Evolutionary conservation across 2,888 invertebrate species (phyloP).

Genomic region (Biston stratarius): DNA sequence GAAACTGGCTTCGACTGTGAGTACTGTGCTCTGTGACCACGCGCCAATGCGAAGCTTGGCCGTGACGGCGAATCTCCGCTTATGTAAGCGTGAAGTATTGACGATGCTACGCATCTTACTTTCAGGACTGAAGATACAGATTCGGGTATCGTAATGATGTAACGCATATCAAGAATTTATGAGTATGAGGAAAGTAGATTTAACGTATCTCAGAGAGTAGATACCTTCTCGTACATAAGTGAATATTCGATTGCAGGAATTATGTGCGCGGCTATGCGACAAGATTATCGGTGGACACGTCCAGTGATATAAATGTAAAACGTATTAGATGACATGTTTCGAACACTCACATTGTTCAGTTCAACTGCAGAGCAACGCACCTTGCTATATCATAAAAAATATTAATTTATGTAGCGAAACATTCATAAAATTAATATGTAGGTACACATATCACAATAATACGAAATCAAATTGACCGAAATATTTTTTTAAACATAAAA

Average conservation of each 20-base stretch:
- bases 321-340: no score
- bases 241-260: background rate
- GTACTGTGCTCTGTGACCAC: constrained; percentile 23
- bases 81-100: constrained; percentile 52
- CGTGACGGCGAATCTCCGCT: constrained; percentile 41
- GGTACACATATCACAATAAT: no score
- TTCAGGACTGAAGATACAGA: constrained; percentile 32
- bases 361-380: no score
- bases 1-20: background rate
- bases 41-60: constrained; percentile 37
- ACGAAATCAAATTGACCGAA: no score
- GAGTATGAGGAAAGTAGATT: background rate
- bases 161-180: constrained; percentile 7
- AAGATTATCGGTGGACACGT: no score
- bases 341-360: no score
- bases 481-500: no score
- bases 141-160: constrained; percentile 17
- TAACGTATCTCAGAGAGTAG: background rate
- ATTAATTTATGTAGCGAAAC: no score
- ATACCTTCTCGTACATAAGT: background rate
- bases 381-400: no score
- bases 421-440: no score
- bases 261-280: background rate
- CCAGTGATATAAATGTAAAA: no score
- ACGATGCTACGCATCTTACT: constrained; percentile 39